These are phyloP conservation scores for Apomyelois bistriatella DNA, from an alignment of 2,888 invertebrate species.

Conservation along the genomic window DNA sequence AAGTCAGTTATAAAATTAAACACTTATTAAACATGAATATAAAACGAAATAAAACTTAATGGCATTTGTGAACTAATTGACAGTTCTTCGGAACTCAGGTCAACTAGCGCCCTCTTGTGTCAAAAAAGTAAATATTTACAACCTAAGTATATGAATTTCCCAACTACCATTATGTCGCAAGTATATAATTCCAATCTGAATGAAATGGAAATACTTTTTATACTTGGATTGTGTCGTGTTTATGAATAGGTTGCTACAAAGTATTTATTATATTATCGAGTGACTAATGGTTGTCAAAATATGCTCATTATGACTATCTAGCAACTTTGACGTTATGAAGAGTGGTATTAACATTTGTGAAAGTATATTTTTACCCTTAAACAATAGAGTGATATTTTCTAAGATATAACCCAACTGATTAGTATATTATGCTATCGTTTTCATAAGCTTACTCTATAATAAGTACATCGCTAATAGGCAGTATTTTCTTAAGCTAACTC, in stretches of 20 bases:
- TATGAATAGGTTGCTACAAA: not conserved
- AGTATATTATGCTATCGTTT: constrained; percentile 40
- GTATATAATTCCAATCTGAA: no score
- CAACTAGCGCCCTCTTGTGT: no score
- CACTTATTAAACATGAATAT: no score
- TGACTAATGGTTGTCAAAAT: constrained; percentile 18
- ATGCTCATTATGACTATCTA: constrained; percentile 21
- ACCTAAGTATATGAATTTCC: no score
- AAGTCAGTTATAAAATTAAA: no score
- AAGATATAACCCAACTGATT: constrained; percentile 54
- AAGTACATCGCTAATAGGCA: constrained; percentile 58
- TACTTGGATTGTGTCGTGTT: constrained; percentile 1
- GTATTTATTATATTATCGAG: constrained; percentile 3
- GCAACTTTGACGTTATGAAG: constrained; percentile 11
- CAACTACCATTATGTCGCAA: no score
- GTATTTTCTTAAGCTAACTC: constrained; percentile 58
- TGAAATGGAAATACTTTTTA: no score
- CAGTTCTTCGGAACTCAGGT: no score
- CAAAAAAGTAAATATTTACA: no score
- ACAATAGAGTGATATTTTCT: constrained; percentile 70
- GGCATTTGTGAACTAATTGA: no score
- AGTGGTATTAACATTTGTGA: constrained; percentile 24
- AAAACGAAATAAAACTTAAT: no score
- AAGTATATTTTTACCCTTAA: constrained; percentile 24
- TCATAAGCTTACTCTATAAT: constrained; percentile 45